phyloP scores from a whole-genome alignment of 2,113 vertebrate genomes.

The Mesitornis unicolor region DNA sequence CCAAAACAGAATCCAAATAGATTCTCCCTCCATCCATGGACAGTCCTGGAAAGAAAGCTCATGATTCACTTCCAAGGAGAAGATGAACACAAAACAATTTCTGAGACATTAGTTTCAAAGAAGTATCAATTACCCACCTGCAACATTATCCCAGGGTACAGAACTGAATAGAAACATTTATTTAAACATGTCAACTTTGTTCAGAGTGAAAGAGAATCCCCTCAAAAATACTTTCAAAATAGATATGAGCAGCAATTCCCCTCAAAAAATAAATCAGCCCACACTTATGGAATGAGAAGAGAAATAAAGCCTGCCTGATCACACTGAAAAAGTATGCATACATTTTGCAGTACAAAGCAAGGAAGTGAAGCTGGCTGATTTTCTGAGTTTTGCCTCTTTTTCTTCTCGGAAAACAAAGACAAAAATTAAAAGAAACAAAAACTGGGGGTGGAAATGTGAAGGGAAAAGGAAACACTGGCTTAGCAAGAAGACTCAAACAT shows the following conservation, averaged over 20 bases:
- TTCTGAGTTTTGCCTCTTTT: background rate
- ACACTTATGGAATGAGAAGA: background rate
- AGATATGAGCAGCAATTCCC: background rate
- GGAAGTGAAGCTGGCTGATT: background rate
- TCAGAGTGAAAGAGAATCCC: background rate
- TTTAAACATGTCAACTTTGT: background rate
- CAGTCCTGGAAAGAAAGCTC: background rate
- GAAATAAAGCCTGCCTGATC: background rate
- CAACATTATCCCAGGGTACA: background rate
- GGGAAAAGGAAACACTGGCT: background rate
- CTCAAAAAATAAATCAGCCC: background rate
- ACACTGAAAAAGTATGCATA: background rate
- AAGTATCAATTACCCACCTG: background rate
- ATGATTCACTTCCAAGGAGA: background rate
- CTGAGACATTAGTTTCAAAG: background rate
- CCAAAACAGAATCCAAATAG: background rate
- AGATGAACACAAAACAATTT: background rate
- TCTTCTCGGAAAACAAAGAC: background rate
- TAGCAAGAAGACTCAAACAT: background rate
- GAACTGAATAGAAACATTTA: background rate
- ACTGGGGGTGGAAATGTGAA: fast-evolving
- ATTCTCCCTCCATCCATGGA: background rate
- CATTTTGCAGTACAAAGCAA: background rate
- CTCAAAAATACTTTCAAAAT: background rate
- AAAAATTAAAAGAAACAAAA: background rate